phyloP scores from a whole-genome alignment of 2,113 vertebrate species.

The Pelobates fuscus region DNA sequence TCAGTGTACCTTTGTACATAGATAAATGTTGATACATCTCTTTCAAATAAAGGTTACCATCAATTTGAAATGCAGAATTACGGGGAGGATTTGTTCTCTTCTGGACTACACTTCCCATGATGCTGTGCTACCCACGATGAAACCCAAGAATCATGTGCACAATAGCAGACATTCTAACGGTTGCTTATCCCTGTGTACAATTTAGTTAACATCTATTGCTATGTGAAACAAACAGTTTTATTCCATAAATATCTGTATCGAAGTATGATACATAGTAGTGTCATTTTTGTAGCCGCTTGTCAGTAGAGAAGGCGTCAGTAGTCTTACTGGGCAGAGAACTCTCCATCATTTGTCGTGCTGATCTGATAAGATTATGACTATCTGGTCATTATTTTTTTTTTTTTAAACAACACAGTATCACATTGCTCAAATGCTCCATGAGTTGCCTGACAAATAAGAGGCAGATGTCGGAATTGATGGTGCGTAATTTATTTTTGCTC shows the following conservation, averaged over 20 bases:
- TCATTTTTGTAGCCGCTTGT: background rate
- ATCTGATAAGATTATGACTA: constrained; percentile 32
- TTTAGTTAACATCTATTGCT: background rate
- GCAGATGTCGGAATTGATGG: constrained; percentile 17
- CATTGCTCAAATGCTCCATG: constrained; percentile 5
- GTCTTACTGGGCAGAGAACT: constrained; percentile 5
- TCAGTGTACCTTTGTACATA: no score
- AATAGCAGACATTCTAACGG: no score
- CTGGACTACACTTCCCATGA: no score
- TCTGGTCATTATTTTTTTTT: background rate
- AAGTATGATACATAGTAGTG: constrained; percentile 17
- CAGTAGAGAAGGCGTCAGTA: constrained; percentile 2
- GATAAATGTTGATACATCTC: no score
- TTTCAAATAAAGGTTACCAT: no score
- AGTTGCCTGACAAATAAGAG: constrained; percentile 28
- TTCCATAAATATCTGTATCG: background rate
- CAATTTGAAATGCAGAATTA: no score
- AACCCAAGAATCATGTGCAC: no score
- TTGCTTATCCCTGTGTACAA: no score
- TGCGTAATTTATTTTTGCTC: constrained; percentile 20
- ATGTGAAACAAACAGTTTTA: background rate
- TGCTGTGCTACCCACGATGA: no score
- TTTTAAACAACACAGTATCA: constrained; percentile 28
- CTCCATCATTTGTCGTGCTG: constrained; percentile 6
- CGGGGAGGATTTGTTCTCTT: no score